Evolutionary conservation across 2,888 invertebrate genomes (phyloP), one percentile per base, ranked within the genome.

Genomic region (Drosophila tanythrix): DNA sequence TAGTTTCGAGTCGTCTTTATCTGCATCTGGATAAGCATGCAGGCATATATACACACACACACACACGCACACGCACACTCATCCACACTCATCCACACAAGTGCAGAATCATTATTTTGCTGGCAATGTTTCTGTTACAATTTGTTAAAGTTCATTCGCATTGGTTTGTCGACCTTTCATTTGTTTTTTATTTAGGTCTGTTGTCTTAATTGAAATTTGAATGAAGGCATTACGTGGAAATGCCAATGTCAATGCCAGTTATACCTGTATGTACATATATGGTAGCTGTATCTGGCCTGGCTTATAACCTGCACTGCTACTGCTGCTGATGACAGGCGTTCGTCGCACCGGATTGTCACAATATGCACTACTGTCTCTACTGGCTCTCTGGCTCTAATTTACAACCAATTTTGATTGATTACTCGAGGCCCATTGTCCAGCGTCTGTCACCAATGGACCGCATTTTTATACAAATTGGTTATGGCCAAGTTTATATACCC

Each of bases 321-420:
- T 13, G 6, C 36, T 36, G 36, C 36, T n/a, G 40, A 10, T 46
- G 46, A 8, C 7, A 46, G 21, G 46, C 46, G 46, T 15, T 25
- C 43, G 43, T 21, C 43, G 43, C 21, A 21, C 21, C 46, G 15
- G 46, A 46, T 46, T 46, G 46, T 46, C 46, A 46, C 46, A 46
- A 46, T 46, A 46, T 46, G 46, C 46, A 46, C 46, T 46, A 46
- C 46, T 66, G 71, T 74, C 33, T 33, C 10, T 11, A 3, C 33
- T 11, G 80, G 40, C 57, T 15, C 46, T 21, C 25, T 46, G 57
- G 29, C 60, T 64, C 72, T 90, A 91, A 91, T 88, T 89, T 86
- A 91, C 89, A 91, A 89, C 91, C 89, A 91, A 91, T 91, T 91
- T 91, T 91, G 91, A 91, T 91, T 91, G 91, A 91, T 91, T 90